Base-by-base conservation (phyloP, 2,113 vertebrate genomes). In the Chamaetylas fuelleborni region DNA sequence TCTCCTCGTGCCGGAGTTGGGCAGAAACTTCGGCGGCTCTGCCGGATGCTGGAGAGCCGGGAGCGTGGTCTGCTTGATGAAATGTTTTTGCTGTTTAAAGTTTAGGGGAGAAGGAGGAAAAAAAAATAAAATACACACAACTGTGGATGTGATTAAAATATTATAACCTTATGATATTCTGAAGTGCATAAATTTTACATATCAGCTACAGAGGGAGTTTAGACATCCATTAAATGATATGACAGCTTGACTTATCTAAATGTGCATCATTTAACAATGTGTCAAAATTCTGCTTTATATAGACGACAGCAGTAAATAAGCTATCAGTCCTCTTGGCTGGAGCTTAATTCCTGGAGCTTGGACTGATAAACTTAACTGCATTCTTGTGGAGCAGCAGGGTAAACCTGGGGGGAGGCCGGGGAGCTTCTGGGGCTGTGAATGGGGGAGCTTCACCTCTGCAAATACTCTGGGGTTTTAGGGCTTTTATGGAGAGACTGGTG, bases 181-280 rank as follows among this genome's bases (percentile, higher is more conserved):
- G 98, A 97, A 98, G 98, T 97, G 98, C 98, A 98, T 98, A 98
- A 97, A 98, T 98, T 98, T 98, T 98, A 97, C 98, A 98, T 98
- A 98, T 97, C 97, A 97, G 97, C 98, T 97, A 96, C 96, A 86
- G 96, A 93, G 94, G 96, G 97, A 97, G 97, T 97, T 98, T 98
- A 98, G 97, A 96, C 98, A 98, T 98, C 98, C 97, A 98, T 98
- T 98, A 98, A 97, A 98, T 95, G 92, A 95, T 94, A 95, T 98
- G 98, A 98, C 98, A 98, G 98, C 97, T 98, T 98, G 98, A 98
- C 98, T 98, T 98, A 98, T 97, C 98, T 98, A 98, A 98, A 98
- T 97, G 98, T 98, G 97, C 98, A 98, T 98, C 98, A 98, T 98
- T 98, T 98, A 98, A 97, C 98, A 97, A 97, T 96, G 97, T 98